Conservation (phyloP, 2,113 vertebrate species). For the Chaetorhynchus papuensis region DNA sequence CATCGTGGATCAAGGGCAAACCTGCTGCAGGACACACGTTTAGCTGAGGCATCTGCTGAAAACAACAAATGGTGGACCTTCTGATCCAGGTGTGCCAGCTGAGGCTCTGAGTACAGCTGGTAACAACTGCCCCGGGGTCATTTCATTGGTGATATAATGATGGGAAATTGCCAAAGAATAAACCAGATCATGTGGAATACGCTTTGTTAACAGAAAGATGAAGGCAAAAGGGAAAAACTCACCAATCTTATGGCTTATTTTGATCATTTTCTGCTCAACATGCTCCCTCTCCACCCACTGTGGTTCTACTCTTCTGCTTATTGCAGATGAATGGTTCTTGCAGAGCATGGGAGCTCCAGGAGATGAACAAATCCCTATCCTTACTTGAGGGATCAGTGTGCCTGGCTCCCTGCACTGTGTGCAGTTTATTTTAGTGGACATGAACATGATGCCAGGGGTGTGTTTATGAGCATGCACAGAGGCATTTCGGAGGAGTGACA, state of each 20-base stretch:
- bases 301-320: background rate
- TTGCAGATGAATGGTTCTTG: background rate
- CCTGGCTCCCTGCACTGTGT: background rate
- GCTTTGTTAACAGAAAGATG: background rate
- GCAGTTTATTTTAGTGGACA: slow-evolving; percentile 11
- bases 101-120: background rate
- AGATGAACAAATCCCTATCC: background rate
- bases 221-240: background rate
- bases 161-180: background rate
- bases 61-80: background rate
- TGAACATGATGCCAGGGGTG: background rate
- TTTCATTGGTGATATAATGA: background rate
- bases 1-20: background rate
- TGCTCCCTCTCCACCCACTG: background rate
- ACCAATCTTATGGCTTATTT: background rate
- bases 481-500: background rate
- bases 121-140: background rate
- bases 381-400: background rate
- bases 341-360: background rate
- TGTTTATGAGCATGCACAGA: background rate
- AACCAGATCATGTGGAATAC: background rate
- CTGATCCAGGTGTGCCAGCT: background rate
- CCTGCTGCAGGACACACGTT: background rate
- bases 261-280: background rate
- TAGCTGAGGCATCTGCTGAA: background rate